Percentiles rank a stretch among this genome's conserved stretches.
Evolutionary conservation across 2,797 vertebrate species (phyloP).

Genomic region (Sebastes nivosus): DNA sequence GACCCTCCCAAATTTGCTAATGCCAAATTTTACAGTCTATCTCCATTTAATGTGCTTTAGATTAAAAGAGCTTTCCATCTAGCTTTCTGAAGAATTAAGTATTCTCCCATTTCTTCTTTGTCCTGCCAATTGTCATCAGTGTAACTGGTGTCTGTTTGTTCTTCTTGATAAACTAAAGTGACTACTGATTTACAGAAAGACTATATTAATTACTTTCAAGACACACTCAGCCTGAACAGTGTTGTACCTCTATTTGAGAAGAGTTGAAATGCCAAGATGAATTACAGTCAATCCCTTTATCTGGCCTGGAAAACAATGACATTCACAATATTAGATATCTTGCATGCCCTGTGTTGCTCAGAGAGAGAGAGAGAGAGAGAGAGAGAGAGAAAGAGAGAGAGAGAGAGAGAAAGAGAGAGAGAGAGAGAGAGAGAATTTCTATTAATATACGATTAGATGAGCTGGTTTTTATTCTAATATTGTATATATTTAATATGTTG

Average conservation of each 20-base stretch:
- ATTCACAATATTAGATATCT: constrained; percentile 1
- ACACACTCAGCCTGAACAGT: not conserved
- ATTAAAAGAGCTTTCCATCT: not conserved
- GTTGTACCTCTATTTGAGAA: constrained; percentile 79
- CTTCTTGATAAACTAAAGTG: not conserved
- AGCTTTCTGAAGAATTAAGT: not conserved
- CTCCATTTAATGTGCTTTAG: not conserved
- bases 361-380: not conserved
- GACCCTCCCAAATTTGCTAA: not conserved
- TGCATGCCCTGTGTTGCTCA: not conserved
- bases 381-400: not conserved
- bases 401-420: not conserved
- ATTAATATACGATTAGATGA: not conserved
- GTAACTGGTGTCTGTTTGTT: not conserved
- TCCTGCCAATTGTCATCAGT: not conserved
- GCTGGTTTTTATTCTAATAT: not conserved
- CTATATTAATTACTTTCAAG: not conserved
- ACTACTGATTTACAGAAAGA: not conserved
- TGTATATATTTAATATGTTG: not conserved
- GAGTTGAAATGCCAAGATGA: constrained; percentile 83
- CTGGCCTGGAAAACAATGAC: constrained; percentile 74
- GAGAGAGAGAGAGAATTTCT: not conserved
- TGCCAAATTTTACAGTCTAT: not conserved
- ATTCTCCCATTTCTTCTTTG: not conserved
- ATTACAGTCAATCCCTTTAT: constrained; percentile 77